Percentiles rank a stretch among this genome's conserved stretches.
phyloP scores from a whole-genome alignment of 1,140 invertebrate genomes.

The Aradophagus sp. region DNA sequence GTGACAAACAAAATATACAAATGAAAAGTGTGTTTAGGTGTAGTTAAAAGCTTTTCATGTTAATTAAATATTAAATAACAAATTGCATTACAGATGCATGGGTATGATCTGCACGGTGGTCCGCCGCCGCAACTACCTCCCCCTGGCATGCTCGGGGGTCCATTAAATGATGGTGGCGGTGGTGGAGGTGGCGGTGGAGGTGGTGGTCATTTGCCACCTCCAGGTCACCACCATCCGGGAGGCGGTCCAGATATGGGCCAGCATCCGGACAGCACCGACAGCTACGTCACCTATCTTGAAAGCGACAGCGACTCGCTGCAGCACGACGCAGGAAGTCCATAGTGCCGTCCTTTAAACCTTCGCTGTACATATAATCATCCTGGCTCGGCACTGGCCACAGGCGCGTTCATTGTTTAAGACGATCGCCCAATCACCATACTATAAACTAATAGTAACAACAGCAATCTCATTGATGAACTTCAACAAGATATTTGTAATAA shows the following conservation, averaged over 20 bases:
- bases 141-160: slow-evolving; percentile 70
- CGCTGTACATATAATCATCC: slow-evolving; percentile 60
- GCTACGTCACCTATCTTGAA: slow-evolving; percentile 92
- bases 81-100: slow-evolving; percentile 90
- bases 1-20: not conserved
- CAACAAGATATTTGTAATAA: too few species aligned
- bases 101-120: slow-evolving; percentile 83
- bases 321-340: slow-evolving; percentile 79
- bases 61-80: too few species aligned
- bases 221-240: slow-evolving; percentile 77
- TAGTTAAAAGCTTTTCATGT: too few species aligned
- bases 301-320: slow-evolving; percentile 81
- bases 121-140: slow-evolving; percentile 74
- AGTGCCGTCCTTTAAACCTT: slow-evolving; percentile 70
- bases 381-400: slow-evolving; percentile 11
- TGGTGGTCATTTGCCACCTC: slow-evolving; percentile 71
- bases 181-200: slow-evolving; percentile 62
- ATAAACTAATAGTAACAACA: too few species aligned
- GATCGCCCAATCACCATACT: not conserved
- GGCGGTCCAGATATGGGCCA: slow-evolving; percentile 74
- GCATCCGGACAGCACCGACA: slow-evolving; percentile 88
- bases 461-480: too few species aligned
- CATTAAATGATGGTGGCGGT: slow-evolving; percentile 67
- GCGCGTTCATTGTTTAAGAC: slow-evolving; percentile 33
- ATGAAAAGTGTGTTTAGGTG: not conserved